Evolutionary conservation across 2,888 invertebrate genomes (phyloP), one percentile per base, ranked within the genome.

Genomic region (Thera britannica): DNA sequence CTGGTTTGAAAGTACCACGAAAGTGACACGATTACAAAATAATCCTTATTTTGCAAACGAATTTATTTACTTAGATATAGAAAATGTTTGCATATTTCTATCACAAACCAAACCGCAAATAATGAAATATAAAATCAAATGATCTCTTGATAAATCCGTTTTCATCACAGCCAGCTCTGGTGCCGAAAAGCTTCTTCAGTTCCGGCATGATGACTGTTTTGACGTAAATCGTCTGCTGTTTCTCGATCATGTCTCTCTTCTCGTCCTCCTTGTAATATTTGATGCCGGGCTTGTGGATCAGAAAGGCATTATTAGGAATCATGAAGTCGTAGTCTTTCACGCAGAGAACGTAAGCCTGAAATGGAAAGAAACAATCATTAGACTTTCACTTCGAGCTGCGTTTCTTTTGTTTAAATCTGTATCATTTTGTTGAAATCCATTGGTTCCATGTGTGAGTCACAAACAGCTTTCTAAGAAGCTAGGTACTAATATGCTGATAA

Each of bases 281-380:
- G 78, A 98, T 98, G 60, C 98, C 98, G 0, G 98, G 98, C 78
- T 97, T 97, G 90, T 98, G 98, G 61, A 97, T 97, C 68, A 98
- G 94, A 89, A 98, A 98, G n/a, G 97, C 98, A 89, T 98, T 98
- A 92, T 98, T 97, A 83, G 98, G 90, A 79, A 98, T 98, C 89
- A 98, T 96, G 87, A 98, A 98, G 84, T 98, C 98, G 89, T 98
- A 98, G 89, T 98, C 97, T 86, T 97, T 94, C 41, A 98, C 97
- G 90, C 98, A 98, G 72, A 98, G 95, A 65, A 97, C 96, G 90
- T 98, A 98, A 75, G 98, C 98, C 98, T 98, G 94, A 35, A 90
- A 90, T 3, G 44, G 44, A 51, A 23, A 23, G 0, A 23, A 48
- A 48, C n/a, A 48, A 2, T 48, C 4, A 48, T 48, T n/a, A 11